Evolutionary conservation across 1,140 invertebrate genomes (phyloP), one percentile per base, ranked within the genome.

Genomic region (Calephelis nemesis): DNA sequence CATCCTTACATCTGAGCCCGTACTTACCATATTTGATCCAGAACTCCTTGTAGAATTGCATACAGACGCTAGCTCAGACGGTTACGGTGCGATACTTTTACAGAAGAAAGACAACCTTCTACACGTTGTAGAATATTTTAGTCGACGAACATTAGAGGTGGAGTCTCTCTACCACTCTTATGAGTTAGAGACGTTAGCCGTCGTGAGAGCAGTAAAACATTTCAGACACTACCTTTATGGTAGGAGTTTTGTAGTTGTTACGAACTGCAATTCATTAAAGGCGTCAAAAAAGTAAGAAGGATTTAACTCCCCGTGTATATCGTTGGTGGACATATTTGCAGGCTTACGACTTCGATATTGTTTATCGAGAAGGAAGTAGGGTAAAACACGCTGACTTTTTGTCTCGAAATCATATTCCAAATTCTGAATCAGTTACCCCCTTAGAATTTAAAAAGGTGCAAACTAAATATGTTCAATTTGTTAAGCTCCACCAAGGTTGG

Each of bases 121-220:
- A 70, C 94, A 87, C 91, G 83, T 83, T 71, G 74, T 87, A 71
- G 81, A 87, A 71, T 80, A 76, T 72, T 82, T 73, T 79, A 88
- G 77, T 82, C 93, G 93, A 75, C 83, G 79, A 15, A 83, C 83
- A 1, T 65, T 74, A 0, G 75, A 83, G 2, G 63, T 70, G 0
- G 84, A 90, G 68, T 70, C 70, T 10, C 76, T 74, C 45, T 89
- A 83, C 54, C 73, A 72, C 8, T 84, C 78, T 30, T 88, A 84
- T 63, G 70, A 72, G 15, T 39, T 72, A 10, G 70, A 72, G 30
- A 72, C 94, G 1, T 48, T 85, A 45, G 81, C 79, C 8, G 78
- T 94, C 60, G 78, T 75, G 9, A 10, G 64, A 42, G 67, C 64
- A 0, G 49, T 72, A 47, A 64, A 69, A 8, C 67, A 72, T 8